Percentiles rank a stretch among this genome's conserved stretches.
These are phyloP conservation scores for Brachynemurus nebulosus DNA, from an alignment of 2,888 invertebrate genomes.

Conservation along the genomic window DNA sequence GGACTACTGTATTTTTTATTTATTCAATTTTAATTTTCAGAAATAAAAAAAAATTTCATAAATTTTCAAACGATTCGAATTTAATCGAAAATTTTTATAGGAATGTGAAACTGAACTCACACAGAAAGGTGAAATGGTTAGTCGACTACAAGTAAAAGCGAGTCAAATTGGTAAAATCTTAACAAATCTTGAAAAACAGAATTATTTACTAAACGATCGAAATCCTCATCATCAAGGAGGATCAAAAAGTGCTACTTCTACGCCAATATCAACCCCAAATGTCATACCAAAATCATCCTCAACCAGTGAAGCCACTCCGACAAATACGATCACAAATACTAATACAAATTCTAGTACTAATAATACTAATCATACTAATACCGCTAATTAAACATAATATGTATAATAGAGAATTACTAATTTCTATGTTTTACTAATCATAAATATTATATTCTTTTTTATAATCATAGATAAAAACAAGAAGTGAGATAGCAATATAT, in stretches of 20 bases:
- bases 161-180: slow-evolving; percentile 90
- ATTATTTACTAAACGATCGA: slow-evolving; percentile 52
- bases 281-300: slow-evolving; percentile 20
- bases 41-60: background rate
- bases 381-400: background rate
- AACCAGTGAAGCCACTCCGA: slow-evolving; percentile 16
- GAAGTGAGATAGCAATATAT: background rate
- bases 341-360: background rate
- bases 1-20: background rate
- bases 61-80: background rate
- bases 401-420: background rate
- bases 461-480: background rate
- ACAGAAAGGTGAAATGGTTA: slow-evolving; percentile 92
- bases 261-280: slow-evolving; percentile 30
- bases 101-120: slow-evolving; percentile 92
- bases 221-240: slow-evolving; percentile 38
- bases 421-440: background rate
- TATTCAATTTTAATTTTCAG: too few relatives aligned
- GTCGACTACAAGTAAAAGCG: slow-evolving; percentile 87
- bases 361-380: background rate
- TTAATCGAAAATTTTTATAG: slow-evolving; percentile 36
- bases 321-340: slow-evolving; percentile 2
- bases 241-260: slow-evolving; percentile 41
- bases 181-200: slow-evolving; percentile 78
- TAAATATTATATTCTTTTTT: slow-evolving; percentile 29